Conservation (phyloP, 2,113 vertebrate genomes). For the Telmatochromis brachygnathus region DNA sequence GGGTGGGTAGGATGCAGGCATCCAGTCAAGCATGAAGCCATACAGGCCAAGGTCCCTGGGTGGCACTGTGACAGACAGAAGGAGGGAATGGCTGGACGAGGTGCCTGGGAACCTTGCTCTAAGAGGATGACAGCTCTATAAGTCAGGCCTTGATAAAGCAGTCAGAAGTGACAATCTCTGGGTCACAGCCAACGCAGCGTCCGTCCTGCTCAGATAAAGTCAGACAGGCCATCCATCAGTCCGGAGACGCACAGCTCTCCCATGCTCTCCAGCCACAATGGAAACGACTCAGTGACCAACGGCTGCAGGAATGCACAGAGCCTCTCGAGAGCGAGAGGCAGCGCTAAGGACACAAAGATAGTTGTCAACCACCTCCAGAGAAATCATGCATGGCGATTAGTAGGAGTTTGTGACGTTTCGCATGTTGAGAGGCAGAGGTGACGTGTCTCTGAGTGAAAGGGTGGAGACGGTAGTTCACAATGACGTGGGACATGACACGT, state of each 20-base stretch:
- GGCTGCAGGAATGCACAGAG: constrained; percentile 48
- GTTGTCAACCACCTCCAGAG: constrained; percentile 5
- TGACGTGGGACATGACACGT: not conserved
- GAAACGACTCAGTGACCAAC: constrained; percentile 36
- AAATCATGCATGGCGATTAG: constrained; percentile 35
- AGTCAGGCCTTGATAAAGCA: constrained; percentile 63
- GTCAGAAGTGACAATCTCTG: constrained; percentile 58
- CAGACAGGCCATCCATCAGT: constrained; percentile 69
- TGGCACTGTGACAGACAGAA: constrained; percentile 39
- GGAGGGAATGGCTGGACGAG: not conserved
- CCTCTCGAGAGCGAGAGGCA: constrained; percentile 17
- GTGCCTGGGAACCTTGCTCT: constrained; percentile 52
- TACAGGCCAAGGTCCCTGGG: constrained; percentile 27
- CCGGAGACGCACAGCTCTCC: constrained; percentile 37
- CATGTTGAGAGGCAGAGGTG: constrained; percentile 35
- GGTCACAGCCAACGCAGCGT: constrained; percentile 51
- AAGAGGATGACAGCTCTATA: constrained; percentile 63
- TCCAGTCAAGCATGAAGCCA: not conserved
- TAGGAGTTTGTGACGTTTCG: constrained; percentile 12
- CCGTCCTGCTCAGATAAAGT: constrained; percentile 66
- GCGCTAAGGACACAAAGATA: constrained; percentile 45
- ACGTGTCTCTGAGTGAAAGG: constrained; percentile 21
- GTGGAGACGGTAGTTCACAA: constrained; percentile 26
- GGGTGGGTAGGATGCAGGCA: not conserved
- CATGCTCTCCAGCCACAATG: constrained; percentile 29